These are phyloP conservation scores for Orestias chungarensis DNA, from an alignment of 2,797 vertebrate species.

Conservation along the genomic window DNA sequence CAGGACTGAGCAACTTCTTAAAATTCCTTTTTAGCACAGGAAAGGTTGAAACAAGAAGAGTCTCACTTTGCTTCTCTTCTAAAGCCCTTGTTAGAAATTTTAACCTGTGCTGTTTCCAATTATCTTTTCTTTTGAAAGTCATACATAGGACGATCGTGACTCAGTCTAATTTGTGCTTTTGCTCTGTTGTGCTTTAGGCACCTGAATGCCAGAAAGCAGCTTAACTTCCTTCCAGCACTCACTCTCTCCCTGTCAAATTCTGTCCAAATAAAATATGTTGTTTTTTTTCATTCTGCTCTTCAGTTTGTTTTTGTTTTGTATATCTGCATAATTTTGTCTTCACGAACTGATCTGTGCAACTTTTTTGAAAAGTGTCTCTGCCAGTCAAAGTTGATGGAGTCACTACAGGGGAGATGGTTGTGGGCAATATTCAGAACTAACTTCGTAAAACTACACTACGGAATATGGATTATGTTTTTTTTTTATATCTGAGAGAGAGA, in stretches of 20 bases:
- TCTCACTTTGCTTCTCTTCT: conserved; percentile 63
- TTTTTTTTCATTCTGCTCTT: conserved; percentile 42
- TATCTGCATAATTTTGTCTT: conserved; percentile 38
- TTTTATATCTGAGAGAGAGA: conserved; percentile 1
- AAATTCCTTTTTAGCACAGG: conserved; percentile 54
- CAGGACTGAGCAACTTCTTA: conserved; percentile 60
- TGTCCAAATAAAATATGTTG: conserved; percentile 4
- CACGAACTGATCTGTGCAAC: conserved; percentile 42
- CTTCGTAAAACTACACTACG: conserved; percentile 12
- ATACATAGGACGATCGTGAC: conserved; percentile 31
- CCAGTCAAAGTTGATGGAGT: conserved; percentile 36
- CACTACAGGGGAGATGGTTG: conserved; percentile 48
- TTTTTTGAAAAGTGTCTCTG: conserved; percentile 47
- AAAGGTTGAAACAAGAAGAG: conserved; percentile 58
- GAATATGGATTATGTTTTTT: conserved; percentile 17
- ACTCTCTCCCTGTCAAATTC: conserved; percentile 12
- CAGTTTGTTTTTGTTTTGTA: conserved; percentile 50
- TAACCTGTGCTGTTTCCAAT: conserved; percentile 50
- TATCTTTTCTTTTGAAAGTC: conserved; percentile 46
- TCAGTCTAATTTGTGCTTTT: conserved; percentile 55
- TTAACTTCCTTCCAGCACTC: conserved; percentile 22
- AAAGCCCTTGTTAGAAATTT: conserved; percentile 42
- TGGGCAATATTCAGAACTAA: conserved; percentile 32
- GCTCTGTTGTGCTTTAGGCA: conserved; percentile 34
- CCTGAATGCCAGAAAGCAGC: conserved; percentile 33